Conservation (phyloP, 2,888 invertebrate genomes). For the Drosophila koepferae region DNA sequence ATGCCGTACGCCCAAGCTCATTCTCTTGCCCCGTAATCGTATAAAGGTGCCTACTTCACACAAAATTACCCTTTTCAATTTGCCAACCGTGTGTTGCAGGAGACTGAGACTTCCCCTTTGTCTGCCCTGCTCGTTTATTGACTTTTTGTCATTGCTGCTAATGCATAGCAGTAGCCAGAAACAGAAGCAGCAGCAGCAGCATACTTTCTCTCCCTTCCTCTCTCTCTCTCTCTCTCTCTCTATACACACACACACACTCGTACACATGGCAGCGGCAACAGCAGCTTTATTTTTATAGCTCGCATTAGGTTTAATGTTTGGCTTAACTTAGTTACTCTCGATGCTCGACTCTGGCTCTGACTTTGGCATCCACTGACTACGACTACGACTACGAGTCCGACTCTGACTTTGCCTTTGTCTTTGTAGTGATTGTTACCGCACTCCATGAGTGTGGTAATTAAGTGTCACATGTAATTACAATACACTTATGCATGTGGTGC, state of each 20-base stretch:
- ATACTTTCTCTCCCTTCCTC: no score
- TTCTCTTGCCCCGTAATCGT: slow-evolving; percentile 32
- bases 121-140: slow-evolving; percentile 65
- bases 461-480: slow-evolving; percentile 81
- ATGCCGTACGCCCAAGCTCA: not conserved
- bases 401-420: slow-evolving; percentile 5
- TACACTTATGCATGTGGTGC: slow-evolving; percentile 75
- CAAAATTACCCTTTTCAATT: slow-evolving; percentile 83
- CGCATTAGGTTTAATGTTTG: slow-evolving; percentile 78
- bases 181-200: slow-evolving; percentile 8
- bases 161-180: slow-evolving; percentile 70
- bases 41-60: slow-evolving; percentile 80
- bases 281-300: slow-evolving; percentile 78
- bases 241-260: slow-evolving; percentile 22
- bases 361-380: slow-evolving; percentile 20
- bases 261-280: slow-evolving; percentile 44
- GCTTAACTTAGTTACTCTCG: slow-evolving; percentile 75
- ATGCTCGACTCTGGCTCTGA: slow-evolving; percentile 40
- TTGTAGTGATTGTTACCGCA: slow-evolving; percentile 35
- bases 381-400: slow-evolving; percentile 17
- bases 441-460: slow-evolving; percentile 71
- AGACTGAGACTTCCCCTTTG: slow-evolving; percentile 17
- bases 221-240: not conserved
- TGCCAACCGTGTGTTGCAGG: slow-evolving; percentile 51
- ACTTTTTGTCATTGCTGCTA: slow-evolving; percentile 79